These are phyloP conservation scores for Bembecia ichneumoniformis DNA, from an alignment of 2,888 invertebrate genomes.

Conservation along the genomic window DNA sequence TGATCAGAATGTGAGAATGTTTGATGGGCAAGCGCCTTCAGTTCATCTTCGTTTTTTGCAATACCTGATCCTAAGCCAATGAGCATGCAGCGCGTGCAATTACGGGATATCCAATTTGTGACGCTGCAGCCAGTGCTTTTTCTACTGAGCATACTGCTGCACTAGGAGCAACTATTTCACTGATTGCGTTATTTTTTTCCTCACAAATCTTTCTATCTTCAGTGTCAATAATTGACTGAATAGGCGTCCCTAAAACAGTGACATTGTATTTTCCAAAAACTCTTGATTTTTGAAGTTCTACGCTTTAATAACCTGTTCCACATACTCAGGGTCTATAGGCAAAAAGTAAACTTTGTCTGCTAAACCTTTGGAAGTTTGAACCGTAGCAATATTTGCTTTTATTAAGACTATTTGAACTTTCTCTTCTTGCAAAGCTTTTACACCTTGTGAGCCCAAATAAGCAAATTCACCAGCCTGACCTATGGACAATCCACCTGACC, in stretches of 20 bases:
- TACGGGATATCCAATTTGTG: slow-evolving; percentile 93
- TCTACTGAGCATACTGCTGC: slow-evolving; percentile 91
- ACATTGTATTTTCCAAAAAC: slow-evolving; percentile 92
- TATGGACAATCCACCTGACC: slow-evolving; percentile 96
- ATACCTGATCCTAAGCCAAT: slow-evolving; percentile 98
- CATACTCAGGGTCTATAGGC: slow-evolving; percentile 94
- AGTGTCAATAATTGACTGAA: slow-evolving; percentile 95
- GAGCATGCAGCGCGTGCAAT: slow-evolving; percentile 98
- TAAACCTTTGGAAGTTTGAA: slow-evolving; percentile 98
- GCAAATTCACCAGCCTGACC: slow-evolving; percentile 99
- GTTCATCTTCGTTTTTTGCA: slow-evolving; percentile 89
- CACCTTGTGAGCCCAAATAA: slow-evolving; percentile 98
- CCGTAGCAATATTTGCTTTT: slow-evolving; percentile 99
- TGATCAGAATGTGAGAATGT: slow-evolving; percentile 91
- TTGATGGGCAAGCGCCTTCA: slow-evolving; percentile 83
- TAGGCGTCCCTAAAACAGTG: slow-evolving; percentile 95
- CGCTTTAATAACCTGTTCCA: slow-evolving; percentile 95
- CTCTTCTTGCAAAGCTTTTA: slow-evolving; percentile 97
- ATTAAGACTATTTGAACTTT: slow-evolving; percentile 95
- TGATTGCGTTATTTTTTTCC: slow-evolving; percentile 88
- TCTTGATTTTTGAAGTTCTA: slow-evolving; percentile 87
- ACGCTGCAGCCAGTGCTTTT: slow-evolving; percentile 91
- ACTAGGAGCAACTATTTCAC: slow-evolving; percentile 95
- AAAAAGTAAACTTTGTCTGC: slow-evolving; percentile 99
- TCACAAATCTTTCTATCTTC: slow-evolving; percentile 97